A percentile compares a stretch with the other conserved stretches of the same genome.
These are phyloP conservation scores for Drosophila asahinai DNA, from an alignment of 1,140 invertebrate species.

Conservation along the genomic window DNA sequence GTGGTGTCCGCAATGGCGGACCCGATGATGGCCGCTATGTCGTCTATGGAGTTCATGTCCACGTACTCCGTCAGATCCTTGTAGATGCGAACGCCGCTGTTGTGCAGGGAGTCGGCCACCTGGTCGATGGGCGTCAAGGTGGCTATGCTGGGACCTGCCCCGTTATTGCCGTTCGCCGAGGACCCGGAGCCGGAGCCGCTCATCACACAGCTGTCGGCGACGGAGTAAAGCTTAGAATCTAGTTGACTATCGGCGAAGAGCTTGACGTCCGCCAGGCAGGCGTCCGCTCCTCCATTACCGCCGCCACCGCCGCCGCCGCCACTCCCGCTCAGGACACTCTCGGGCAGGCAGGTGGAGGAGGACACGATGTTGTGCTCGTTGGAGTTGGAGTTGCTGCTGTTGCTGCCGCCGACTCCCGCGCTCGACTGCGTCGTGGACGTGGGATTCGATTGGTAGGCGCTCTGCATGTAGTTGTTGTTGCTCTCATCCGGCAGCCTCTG, in stretches of 20 bases:
- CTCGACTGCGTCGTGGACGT: constrained; percentile 70
- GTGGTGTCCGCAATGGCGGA: constrained; percentile 95
- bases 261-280: constrained; percentile 85
- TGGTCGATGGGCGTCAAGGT: constrained; percentile 73
- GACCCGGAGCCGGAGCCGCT: constrained; percentile 42
- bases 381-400: constrained; percentile 53
- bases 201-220: constrained; percentile 86
- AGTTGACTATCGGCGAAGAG: constrained; percentile 86
- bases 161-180: constrained; percentile 20
- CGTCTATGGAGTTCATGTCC: constrained; percentile 92
- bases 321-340: constrained; percentile 85
- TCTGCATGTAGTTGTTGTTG: constrained; percentile 88
- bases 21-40: constrained; percentile 94
- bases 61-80: constrained; percentile 85
- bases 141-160: constrained; percentile 45
- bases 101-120: constrained; percentile 85
- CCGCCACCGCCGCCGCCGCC: neutral
- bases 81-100: constrained; percentile 83
- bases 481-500: constrained; percentile 89
- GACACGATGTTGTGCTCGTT: constrained; percentile 88
- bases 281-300: constrained; percentile 51
- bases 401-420: constrained; percentile 16
- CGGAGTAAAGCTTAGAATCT: constrained; percentile 88
- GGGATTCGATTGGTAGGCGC: constrained; percentile 85
- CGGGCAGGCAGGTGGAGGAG: constrained; percentile 88